Percentiles rank a stretch among this genome's conserved stretches.
phyloP scores from a whole-genome alignment of 2,797 vertebrate genomes.

The Gallinago stenura region DNA sequence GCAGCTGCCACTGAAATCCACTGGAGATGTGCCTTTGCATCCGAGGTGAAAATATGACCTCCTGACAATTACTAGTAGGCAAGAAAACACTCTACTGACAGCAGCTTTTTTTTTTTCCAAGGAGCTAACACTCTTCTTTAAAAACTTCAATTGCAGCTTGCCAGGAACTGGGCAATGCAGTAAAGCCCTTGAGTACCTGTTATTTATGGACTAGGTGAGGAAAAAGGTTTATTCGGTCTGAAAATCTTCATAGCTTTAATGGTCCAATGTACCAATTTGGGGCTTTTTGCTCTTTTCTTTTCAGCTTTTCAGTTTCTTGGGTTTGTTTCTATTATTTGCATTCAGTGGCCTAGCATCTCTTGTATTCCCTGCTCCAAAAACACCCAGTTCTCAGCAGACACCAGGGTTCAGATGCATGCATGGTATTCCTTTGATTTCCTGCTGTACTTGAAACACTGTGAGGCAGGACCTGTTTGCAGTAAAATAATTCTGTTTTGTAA shows the following conservation, averaged over 20 bases:
- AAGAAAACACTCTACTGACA: conserved; percentile 9
- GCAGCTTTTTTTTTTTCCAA: not conserved
- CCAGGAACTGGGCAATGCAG: not conserved
- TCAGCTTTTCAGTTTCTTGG: not conserved
- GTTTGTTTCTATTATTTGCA: not conserved
- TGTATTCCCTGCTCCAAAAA: not conserved
- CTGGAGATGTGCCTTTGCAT: not conserved
- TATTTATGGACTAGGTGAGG: conserved; percentile 18
- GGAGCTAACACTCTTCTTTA: not conserved
- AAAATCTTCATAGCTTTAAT: conserved; percentile 22
- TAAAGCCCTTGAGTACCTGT: conserved; percentile 1
- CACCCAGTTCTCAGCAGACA: not conserved
- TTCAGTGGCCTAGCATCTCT: not conserved
- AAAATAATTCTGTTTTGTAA: not conserved
- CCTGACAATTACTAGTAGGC: not conserved
- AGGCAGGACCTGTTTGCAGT: not conserved
- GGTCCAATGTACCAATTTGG: not conserved
- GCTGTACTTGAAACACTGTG: not conserved
- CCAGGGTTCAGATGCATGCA: not conserved
- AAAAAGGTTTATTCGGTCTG: not conserved
- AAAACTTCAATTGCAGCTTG: conserved; percentile 41
- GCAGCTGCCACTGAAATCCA: not conserved
- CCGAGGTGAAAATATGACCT: not conserved
- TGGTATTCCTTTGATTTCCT: not conserved
- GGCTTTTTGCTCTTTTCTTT: not conserved